These are phyloP conservation scores for Diglossa cyanea DNA, from an alignment of 2,797 vertebrate genomes.

Conservation along the genomic window DNA sequence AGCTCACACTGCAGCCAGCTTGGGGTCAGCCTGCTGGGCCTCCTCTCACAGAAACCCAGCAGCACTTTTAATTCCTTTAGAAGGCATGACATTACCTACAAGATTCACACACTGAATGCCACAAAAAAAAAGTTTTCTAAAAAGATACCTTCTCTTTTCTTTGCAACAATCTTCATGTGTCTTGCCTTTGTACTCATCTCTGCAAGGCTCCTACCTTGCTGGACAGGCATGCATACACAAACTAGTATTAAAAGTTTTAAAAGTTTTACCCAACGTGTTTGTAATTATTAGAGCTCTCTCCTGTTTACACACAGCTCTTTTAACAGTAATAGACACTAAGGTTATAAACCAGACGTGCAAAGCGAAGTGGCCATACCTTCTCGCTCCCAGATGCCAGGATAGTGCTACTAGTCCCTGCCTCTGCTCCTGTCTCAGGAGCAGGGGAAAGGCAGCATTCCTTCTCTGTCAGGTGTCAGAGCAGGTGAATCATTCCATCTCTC, in stretches of 20 bases:
- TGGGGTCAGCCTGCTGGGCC: neutral
- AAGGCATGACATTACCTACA: neutral
- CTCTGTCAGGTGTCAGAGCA: neutral
- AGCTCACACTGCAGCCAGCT: neutral
- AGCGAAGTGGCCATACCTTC: neutral
- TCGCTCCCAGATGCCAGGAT: neutral
- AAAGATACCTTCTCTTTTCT: neutral
- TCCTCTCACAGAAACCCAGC: neutral
- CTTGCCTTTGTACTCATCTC: neutral
- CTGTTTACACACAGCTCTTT: neutral
- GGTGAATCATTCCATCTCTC: neutral
- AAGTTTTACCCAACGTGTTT: neutral
- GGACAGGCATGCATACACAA: neutral
- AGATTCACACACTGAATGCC: neutral
- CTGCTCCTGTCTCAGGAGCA: neutral
- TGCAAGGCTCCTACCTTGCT: neutral
- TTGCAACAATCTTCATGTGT: neutral
- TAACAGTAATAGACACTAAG: neutral
- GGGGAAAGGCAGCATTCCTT: neutral
- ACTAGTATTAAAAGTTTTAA: neutral
- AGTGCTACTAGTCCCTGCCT: no score
- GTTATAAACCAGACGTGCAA: neutral
- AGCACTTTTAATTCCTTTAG: neutral
- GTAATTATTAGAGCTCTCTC: neutral
- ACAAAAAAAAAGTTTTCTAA: neutral